Conservation (phyloP, 2,888 invertebrate species). For the Sepioteuthis lessoniana region DNA sequence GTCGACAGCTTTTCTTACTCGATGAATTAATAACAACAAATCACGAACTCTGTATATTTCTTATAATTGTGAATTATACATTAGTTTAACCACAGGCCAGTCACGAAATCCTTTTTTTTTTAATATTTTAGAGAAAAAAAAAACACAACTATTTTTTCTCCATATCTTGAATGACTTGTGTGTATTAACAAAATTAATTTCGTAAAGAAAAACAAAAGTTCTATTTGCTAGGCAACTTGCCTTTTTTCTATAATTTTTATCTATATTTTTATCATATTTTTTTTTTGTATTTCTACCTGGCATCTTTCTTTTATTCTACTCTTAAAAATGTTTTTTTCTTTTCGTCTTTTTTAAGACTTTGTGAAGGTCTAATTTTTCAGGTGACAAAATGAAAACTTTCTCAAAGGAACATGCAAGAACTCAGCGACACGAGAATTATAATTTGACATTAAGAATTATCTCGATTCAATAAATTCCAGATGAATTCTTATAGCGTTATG, state of each 20-base stretch:
- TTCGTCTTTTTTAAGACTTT: not conserved
- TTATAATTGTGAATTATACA: constrained; percentile 23
- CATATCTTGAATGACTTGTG: not conserved
- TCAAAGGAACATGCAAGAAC: not conserved
- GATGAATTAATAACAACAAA: not conserved
- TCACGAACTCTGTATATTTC: constrained; percentile 2
- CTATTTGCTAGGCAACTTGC: not conserved
- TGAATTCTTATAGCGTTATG: too few species aligned
- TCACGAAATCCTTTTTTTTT: not conserved
- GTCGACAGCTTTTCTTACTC: not conserved
- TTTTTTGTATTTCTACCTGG: not conserved
- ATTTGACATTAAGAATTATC: not conserved
- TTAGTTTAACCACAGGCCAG: not conserved
- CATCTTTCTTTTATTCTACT: not conserved
- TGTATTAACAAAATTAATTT: not conserved
- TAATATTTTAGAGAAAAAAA: not conserved
- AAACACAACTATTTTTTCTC: not conserved
- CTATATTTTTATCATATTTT: not conserved
- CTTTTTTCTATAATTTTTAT: not conserved
- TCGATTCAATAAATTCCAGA: too few species aligned
- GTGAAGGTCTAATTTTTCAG: not conserved
- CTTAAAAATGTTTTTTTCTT: not conserved
- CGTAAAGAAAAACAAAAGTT: not conserved
- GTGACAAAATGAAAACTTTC: not conserved
- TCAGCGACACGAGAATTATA: not conserved